Evolutionary conservation across 2,113 vertebrate species (phyloP).

Genomic region (Zosterops pallidus): DNA sequence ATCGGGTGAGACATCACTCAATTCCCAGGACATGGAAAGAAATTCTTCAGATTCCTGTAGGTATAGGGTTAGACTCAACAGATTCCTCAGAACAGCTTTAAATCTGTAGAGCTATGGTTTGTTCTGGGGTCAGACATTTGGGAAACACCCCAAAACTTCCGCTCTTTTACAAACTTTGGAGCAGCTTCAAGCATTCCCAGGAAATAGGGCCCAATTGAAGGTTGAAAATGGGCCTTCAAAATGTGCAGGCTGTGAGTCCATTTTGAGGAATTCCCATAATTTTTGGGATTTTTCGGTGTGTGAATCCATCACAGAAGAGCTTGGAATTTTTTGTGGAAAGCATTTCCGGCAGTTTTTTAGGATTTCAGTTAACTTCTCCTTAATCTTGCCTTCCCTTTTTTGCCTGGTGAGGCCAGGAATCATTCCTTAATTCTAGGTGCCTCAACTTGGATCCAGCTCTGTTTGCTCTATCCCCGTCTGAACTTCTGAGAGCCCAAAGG

Average conservation of each 20-base stretch:
- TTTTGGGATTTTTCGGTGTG: not conserved
- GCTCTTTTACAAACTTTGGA: not conserved
- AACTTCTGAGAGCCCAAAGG: not conserved
- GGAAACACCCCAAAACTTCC: fast-evolving
- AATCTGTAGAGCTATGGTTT: not conserved
- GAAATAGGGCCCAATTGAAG: fast-evolving
- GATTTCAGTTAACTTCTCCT: not conserved
- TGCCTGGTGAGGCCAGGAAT: not conserved
- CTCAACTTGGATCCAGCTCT: not conserved
- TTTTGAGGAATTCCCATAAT: not conserved
- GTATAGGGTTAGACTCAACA: not conserved
- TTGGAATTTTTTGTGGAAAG: not conserved
- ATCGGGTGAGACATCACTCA: not conserved
- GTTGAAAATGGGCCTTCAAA: not conserved
- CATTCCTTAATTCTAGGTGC: not conserved
- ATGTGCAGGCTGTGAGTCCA: not conserved
- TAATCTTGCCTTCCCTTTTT: not conserved
- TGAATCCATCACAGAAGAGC: fast-evolving
- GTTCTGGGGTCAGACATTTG: not conserved
- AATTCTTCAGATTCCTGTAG: not conserved
- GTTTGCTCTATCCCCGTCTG: not conserved
- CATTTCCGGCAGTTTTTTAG: not conserved
- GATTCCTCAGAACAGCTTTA: not conserved
- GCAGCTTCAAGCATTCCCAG: fast-evolving
- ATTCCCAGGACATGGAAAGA: not conserved